A percentile compares a stretch with the other conserved stretches of the same genome.
phyloP scores from a whole-genome alignment of 2,888 invertebrate species.

The Drosophila suboccidentalis region DNA sequence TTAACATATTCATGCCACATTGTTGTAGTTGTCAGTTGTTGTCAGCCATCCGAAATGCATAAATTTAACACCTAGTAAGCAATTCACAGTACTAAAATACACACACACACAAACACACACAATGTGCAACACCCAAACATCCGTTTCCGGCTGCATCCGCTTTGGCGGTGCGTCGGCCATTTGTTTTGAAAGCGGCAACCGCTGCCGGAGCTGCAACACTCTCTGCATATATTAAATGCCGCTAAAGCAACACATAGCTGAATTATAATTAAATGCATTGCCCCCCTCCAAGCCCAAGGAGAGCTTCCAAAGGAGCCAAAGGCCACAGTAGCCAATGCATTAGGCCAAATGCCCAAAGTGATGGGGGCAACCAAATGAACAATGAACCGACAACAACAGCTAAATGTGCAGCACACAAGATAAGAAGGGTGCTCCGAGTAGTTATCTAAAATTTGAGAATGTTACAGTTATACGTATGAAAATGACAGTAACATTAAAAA shows the following conservation, averaged over 20 bases:
- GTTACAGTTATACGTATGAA: neutral
- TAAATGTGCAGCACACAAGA: constrained; percentile 9
- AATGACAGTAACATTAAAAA: neutral
- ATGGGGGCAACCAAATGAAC: constrained; percentile 41
- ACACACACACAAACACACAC: constrained; percentile 31
- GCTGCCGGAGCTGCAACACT: constrained; percentile 65
- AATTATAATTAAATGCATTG: constrained; percentile 66
- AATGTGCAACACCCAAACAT: constrained; percentile 80
- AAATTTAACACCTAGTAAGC: constrained; percentile 79
- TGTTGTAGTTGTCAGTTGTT: constrained; percentile 67
- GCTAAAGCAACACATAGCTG: constrained; percentile 52
- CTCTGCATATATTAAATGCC: constrained; percentile 76
- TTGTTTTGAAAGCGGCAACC: constrained; percentile 72
- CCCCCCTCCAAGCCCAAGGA: constrained; percentile 13
- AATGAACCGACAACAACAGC: constrained; percentile 21
- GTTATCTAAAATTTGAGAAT: neutral
- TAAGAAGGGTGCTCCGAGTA: neutral
- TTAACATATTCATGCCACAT: constrained; percentile 59
- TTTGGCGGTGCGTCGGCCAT: constrained; percentile 65
- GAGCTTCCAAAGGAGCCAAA: constrained; percentile 7
- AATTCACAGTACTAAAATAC: constrained; percentile 61
- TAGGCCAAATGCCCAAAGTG: constrained; percentile 16
- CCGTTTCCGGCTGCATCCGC: constrained; percentile 78
- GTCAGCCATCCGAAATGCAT: constrained; percentile 79
- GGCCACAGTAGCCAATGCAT: constrained; percentile 8